Evolutionary conservation across 92 coral and sea anemone species (phyloP).

Genomic region (Epizoanthus illoricatus): DNA sequence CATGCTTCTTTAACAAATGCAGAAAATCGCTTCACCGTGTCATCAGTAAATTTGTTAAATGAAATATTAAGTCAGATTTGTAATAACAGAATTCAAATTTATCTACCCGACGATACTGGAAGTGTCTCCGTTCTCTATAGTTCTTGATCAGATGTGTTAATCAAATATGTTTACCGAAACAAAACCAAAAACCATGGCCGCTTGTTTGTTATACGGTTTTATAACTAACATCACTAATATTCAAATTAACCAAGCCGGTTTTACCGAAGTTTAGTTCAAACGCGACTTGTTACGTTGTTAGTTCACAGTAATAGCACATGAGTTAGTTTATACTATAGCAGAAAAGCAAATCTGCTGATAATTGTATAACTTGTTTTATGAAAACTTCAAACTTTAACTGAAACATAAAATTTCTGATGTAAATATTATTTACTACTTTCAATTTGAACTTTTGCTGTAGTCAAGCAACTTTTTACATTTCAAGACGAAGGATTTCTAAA

Average conservation of each 20-base stretch:
- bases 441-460: no score
- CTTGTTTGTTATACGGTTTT: neutral
- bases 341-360: neutral
- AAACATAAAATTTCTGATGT: no score
- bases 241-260: neutral
- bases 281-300: neutral
- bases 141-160: neutral
- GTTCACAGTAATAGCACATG: neutral
- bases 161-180: conserved; percentile 12
- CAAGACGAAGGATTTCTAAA: neutral
- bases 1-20: no score
- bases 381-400: no score
- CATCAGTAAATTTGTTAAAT: no score
- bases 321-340: neutral
- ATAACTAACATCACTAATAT: no score
- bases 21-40: no score
- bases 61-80: no score
- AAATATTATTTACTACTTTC: no score
- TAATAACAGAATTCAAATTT: no score
- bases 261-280: neutral
- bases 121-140: neutral
- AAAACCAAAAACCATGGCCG: neutral
- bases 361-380: neutral
- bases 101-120: neutral
- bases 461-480: neutral